A percentile compares a stretch with the other conserved stretches of the same genome.
Conservation (phyloP, 2,797 vertebrate genomes). For the Phalanger gymnotis region DNA sequence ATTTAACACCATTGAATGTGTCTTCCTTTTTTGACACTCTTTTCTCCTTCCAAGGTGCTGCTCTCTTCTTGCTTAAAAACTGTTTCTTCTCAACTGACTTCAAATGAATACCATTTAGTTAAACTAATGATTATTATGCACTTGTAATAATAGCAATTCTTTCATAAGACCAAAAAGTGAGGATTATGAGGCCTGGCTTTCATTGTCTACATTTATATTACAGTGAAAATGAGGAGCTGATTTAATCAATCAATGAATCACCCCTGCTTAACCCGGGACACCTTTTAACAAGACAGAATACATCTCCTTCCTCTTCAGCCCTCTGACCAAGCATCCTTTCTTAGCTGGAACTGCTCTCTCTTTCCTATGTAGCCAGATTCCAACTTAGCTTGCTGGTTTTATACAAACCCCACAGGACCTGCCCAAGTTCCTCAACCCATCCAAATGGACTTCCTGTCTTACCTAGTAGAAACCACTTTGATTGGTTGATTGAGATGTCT, state of each 20-base stretch:
- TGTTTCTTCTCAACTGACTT: not conserved
- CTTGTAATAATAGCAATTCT: not conserved
- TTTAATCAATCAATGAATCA: not conserved
- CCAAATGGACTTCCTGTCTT: not conserved
- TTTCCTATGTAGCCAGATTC: not conserved
- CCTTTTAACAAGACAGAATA: not conserved
- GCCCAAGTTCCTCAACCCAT: not conserved
- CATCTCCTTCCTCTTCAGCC: not conserved
- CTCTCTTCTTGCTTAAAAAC: not conserved
- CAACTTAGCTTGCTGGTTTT: not conserved
- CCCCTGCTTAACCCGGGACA: not conserved
- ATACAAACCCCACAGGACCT: not conserved
- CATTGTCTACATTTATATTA: not conserved
- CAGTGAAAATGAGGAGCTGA: not conserved
- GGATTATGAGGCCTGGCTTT: not conserved
- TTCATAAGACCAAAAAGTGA: not conserved
- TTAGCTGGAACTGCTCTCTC: not conserved
- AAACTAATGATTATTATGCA: not conserved
- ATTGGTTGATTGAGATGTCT: not conserved
- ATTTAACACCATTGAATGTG: not conserved
- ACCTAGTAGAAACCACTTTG: not conserved
- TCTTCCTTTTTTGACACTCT: not conserved
- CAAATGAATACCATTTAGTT: not conserved
- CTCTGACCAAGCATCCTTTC: not conserved
- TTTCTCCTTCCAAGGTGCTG: not conserved